A percentile compares a stretch with the other conserved stretches of the same genome.
These are phyloP conservation scores for Galaxias olidus DNA, from an alignment of 2,797 vertebrate genomes.

Conservation along the genomic window DNA sequence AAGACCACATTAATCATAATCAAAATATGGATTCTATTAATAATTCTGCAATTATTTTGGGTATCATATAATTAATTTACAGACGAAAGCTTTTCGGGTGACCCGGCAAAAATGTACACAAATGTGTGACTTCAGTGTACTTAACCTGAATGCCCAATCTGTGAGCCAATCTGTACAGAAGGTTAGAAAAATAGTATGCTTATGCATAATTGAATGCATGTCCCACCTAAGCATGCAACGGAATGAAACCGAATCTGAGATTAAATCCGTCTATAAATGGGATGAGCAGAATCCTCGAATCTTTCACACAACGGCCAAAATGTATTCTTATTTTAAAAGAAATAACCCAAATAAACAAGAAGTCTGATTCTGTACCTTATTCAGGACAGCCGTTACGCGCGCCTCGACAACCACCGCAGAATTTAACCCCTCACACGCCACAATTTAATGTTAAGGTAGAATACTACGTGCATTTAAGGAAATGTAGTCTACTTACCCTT, in stretches of 20 bases:
- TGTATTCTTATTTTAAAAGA: background rate
- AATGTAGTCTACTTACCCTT: constrained; percentile 32
- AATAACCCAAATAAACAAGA: constrained; percentile 1
- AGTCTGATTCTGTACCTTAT: constrained; percentile 21
- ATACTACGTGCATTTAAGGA: constrained; percentile 3
- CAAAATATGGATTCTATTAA: too few relatives aligned
- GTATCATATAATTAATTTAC: too few relatives aligned
- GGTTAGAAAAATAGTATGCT: background rate
- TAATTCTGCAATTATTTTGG: background rate
- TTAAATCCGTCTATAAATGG: background rate
- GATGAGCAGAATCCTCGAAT: background rate
- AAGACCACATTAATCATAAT: too few relatives aligned
- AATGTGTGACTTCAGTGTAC: too few relatives aligned
- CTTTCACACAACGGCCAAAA: constrained; percentile 19
- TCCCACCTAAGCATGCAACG: constrained; percentile 3
- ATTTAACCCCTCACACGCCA: constrained; percentile 79
- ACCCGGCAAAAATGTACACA: too few relatives aligned
- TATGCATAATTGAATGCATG: constrained; percentile 12
- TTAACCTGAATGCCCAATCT: background rate
- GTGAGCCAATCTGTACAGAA: background rate
- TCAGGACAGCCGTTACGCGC: constrained; percentile 50
- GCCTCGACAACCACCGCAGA: constrained; percentile 76
- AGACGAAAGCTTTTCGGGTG: too few relatives aligned
- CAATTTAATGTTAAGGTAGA: background rate
- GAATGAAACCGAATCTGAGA: background rate